Evolutionary conservation across 1,140 invertebrate species (phyloP), one percentile per base, ranked within the genome.

Genomic region (Aphelinus atriplicis): DNA sequence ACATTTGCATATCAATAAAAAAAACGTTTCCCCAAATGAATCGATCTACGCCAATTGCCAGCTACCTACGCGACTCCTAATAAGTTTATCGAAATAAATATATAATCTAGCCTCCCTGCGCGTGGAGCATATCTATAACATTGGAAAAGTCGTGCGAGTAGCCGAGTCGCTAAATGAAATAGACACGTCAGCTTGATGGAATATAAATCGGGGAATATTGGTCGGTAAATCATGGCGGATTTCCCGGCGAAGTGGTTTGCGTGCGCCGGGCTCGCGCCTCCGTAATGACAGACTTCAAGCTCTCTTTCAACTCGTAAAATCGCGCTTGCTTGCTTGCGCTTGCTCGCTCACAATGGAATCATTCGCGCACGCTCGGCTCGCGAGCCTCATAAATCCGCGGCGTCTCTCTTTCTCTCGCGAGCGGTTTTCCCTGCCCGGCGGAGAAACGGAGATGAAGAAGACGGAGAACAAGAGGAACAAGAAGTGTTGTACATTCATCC

Each of bases 221-320:
- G 81, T 80, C 81, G 68, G 81, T 87, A 87, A 87, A 87, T 87
- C 86, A 87, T 76, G 53, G 78, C 72, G 74, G 75, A 81, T 84
- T 84, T 83, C 77, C 82, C 81, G 74, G 78, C 70, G 75, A 79
- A 71, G 43, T 68, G 74, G 71, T 73, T 65, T 70, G 65, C 64
- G 65, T 48, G 67, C 74, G 51, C 50, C 10, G 4, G 7, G 9
- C n/a, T 10, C 62, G 64, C 64, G 64, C 64, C 45, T 67, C 7
- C 66, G 78, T 87, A 87, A 87, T 87, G 84, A 87, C 85, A 84
- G 85, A 82, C 82, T 82, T 86, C 81, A 83, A 83, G 80, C 82
- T 79, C 80, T 46, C 48, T 51, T 63, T 45, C 9, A 79, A 84
- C 85, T 87, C 86, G 82, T 87, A 86, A 87, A 87, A 87, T 84